Evolutionary conservation across 2,888 invertebrate genomes (phyloP), one percentile per base, ranked within the genome.

Genomic region (Tachystola acroxantha): DNA sequence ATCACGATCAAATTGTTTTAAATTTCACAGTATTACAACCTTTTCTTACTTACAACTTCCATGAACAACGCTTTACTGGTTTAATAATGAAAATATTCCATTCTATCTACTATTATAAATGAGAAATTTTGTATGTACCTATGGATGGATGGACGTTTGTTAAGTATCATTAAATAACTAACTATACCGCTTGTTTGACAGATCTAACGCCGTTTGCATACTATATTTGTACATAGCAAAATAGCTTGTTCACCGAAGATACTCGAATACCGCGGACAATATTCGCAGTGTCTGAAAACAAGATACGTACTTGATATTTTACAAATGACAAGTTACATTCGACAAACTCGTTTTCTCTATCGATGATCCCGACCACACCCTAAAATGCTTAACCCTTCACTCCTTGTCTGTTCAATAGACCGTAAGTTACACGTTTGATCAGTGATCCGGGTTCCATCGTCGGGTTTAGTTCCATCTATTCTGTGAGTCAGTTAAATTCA

Each of bases 401-500:
- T 59, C 70, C 57, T 58, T 60, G 61, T 65, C 57, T 10, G 64
- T 64, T 68, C 69, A 71, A 71, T 78, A 74, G 64, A 72, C 57
- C 62, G 59, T 75, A 55, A 53, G 57, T 66, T 68, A 65, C 61
- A 59, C 59, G 70, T 70, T 73, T 64, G 68, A 72, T 69, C 65
- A 56, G 60, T 71, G 61, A 72, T 75, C 69, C 75, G 76, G 74
- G 75, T 74, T 74, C 57, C 57, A 63, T 61, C 59, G 61, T 61
- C 59, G 61, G 72, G 76, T 76, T 43, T 34, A 40, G 34, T 40
- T 42, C 38, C 41, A 37, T 46, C 32, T 25, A 29, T 32, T 37
- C 34, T 33, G 70, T 79, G 79, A 76, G 69, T 80, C 68, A 66
- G 69, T 76, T 71, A 60, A 52, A 63, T 72, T 67, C 62, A 64